phyloP scores from a whole-genome alignment of 2,797 vertebrate genomes.

The Lepus oiostolus region DNA sequence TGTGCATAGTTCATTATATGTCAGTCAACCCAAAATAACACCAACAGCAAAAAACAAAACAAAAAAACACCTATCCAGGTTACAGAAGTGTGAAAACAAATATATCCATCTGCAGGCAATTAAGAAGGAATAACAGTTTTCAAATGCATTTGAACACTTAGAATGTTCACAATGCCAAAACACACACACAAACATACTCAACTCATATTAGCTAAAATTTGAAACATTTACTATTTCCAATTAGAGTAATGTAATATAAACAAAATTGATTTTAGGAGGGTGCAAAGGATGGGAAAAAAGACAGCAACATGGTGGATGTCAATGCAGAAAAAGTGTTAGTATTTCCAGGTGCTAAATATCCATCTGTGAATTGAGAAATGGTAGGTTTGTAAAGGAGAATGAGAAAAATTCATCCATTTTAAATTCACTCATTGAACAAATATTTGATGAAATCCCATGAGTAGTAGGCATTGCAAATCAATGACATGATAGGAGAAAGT shows the following conservation, averaged over 20 bases:
- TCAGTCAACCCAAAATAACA: not conserved
- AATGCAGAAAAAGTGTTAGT: not conserved
- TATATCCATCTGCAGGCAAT: not conserved
- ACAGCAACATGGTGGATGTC: not conserved
- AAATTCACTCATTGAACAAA: conserved; percentile 20
- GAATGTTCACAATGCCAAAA: not conserved
- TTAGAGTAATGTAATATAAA: not conserved
- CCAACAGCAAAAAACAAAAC: not conserved
- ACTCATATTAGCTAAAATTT: not conserved
- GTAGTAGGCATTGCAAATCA: not conserved
- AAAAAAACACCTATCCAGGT: not conserved
- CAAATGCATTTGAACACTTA: not conserved
- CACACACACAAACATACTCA: not conserved
- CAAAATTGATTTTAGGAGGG: not conserved
- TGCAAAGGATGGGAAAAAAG: not conserved
- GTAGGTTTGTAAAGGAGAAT: not conserved
- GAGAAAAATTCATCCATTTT: not conserved
- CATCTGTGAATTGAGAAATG: not conserved
- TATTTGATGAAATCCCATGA: not conserved
- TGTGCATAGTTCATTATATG: not conserved
- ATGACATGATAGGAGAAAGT: not conserved
- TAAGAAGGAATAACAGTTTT: conserved; percentile 8
- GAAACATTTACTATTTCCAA: not conserved
- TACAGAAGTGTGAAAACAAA: not conserved
- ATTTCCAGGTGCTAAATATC: not conserved